Base-by-base conservation (phyloP, 2,888 invertebrate species). In the Ectropis crepuscularia region DNA sequence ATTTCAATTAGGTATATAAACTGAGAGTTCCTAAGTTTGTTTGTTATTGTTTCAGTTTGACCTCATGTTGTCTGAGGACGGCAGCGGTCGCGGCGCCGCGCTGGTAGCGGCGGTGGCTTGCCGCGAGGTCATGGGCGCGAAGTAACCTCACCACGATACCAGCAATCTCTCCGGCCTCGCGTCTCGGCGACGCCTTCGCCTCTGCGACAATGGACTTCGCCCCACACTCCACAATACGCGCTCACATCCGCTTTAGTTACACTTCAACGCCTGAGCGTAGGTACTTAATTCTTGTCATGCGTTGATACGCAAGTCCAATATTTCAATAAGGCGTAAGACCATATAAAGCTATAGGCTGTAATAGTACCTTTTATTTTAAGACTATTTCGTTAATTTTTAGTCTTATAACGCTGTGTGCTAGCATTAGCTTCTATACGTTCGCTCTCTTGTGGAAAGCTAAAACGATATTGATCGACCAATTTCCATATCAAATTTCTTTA, bases 51-150 rank as follows among this genome's bases (percentile, higher is more conserved):
- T 94, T 8, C 94, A 97, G 95, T 98, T 98, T 86, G 96, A 97
- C 86, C 93, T 99, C 76, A 98, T 98, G 98, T 90, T 99, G 61
- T 98, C 98, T 0, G 98, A 98, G 86, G 99, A 99, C 85, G 99
- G 99, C 55, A 98, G 98, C 79, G 99, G 99, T n/a, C 95, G 98
- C 78, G 99, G 99, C 38, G 99, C 99, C 57, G 99, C 99, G 64
- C 91, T 99, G 58, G 98, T 99, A 10, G 98, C 98, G n/a, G 98
- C 99, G 8, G 98, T 98, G 43, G 97, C 97, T 49, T 95, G 95
- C 75, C 94, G 95, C 77, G 94, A 95, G 79, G 64, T 64, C 16
- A 64, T 60, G 64, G 64, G 64, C 11, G 64, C 64, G 36, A 60
- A 64, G 60, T 57, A 80, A 82, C 53, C 78, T 74, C 38, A 72